Percentiles rank a stretch among this genome's conserved stretches.
These are phyloP conservation scores for Brenthis ino DNA, from an alignment of 2,888 invertebrate species.

Conservation along the genomic window DNA sequence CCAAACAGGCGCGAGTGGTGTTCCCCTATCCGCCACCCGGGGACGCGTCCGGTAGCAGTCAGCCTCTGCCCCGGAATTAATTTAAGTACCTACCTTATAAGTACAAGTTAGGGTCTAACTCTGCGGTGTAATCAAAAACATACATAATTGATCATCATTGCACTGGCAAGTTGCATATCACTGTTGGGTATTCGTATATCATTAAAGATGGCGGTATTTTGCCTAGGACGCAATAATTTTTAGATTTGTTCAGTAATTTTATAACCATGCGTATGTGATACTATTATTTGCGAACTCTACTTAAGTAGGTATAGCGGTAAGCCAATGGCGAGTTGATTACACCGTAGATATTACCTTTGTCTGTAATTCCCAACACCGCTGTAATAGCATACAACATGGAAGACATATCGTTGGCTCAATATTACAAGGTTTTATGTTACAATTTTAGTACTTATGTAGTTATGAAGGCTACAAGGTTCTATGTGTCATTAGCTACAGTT, in stretches of 20 bases:
- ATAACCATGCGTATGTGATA: constrained; percentile 1
- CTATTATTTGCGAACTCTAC: constrained; percentile 2
- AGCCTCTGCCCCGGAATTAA: too few relatives aligned
- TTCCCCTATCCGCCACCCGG: too few relatives aligned
- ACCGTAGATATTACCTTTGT: constrained; percentile 6
- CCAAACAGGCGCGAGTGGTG: too few relatives aligned
- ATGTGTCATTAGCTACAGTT: too few relatives aligned
- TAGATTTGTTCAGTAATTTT: not conserved
- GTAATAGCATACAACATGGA: not conserved
- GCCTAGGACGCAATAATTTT: constrained; percentile 7
- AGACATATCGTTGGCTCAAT: too few relatives aligned
- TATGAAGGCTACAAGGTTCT: too few relatives aligned
- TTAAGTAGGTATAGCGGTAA: not conserved
- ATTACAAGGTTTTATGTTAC: too few relatives aligned
- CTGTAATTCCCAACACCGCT: constrained; percentile 14
- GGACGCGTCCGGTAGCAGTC: too few relatives aligned
- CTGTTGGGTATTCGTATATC: not conserved
- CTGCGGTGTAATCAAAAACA: constrained; percentile 8
- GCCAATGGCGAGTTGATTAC: constrained; percentile 16
- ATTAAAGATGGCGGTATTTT: constrained; percentile 20
- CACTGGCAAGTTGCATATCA: not conserved
- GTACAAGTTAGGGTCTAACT: not conserved
- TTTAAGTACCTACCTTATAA: not conserved
- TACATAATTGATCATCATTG: not conserved
- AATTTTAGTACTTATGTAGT: too few relatives aligned